Conservation (phyloP, 2,797 vertebrate species). For the Onychomys torridus region DNA sequence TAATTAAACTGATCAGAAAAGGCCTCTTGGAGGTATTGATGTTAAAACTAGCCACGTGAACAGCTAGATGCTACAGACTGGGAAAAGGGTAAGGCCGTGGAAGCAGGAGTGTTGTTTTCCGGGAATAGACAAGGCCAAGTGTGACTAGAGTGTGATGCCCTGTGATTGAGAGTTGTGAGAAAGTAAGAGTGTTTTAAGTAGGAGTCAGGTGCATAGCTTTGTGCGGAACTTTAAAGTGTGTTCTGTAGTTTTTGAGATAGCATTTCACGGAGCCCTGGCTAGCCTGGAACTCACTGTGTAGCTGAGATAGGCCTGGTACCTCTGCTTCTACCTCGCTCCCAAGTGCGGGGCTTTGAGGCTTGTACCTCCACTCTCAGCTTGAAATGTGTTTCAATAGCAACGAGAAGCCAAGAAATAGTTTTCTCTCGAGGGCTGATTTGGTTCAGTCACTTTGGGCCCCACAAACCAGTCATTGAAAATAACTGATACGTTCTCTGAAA, state of each 20-base stretch:
- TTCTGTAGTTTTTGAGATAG: not conserved
- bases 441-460: not conserved
- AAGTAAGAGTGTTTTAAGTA: constrained; percentile 6
- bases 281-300: not conserved
- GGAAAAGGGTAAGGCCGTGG: not conserved
- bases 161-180: not conserved
- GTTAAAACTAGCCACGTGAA: not conserved
- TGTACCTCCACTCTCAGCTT: not conserved
- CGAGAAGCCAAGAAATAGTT: not conserved
- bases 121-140: not conserved
- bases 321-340: not conserved
- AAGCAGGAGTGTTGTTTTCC: constrained; percentile 21
- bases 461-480: not conserved
- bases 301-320: not conserved
- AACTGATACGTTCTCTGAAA: not conserved
- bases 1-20: not conserved
- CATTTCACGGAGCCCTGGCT: not conserved
- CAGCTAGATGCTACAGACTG: not conserved
- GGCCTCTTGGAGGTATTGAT: not conserved
- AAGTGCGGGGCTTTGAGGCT: not conserved
- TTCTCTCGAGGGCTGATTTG: constrained; percentile 6
- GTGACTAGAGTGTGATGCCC: constrained; percentile 32
- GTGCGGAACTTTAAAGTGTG: not conserved
- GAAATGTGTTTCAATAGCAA: not conserved
- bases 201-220: not conserved